phyloP scores from a whole-genome alignment of 64 coral and sea anemone genomes.

The Astreopora myriophthalma region DNA sequence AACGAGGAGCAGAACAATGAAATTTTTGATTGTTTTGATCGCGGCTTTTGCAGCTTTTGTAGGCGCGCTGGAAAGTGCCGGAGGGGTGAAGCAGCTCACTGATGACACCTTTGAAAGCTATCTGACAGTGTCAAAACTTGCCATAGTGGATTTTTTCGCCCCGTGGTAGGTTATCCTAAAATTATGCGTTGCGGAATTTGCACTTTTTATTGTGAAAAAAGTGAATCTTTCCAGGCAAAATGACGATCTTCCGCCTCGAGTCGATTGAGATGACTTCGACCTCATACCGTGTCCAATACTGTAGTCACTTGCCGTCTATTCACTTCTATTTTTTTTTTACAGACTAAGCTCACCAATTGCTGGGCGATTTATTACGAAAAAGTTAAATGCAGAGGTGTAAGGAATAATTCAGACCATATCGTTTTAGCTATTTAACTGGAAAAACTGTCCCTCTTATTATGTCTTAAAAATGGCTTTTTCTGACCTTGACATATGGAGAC shows the following conservation, averaged over 20 bases:
- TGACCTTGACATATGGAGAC: no score
- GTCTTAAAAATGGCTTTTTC: no score
- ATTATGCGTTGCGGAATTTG: not conserved
- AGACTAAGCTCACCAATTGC: no score
- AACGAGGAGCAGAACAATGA: not conserved
- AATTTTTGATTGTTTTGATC: not conserved
- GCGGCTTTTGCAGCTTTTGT: not conserved
- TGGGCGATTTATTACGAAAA: no score
- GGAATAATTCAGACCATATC: no score
- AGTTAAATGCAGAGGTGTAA: no score
- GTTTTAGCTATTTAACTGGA: no score
- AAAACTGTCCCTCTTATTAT: no score
- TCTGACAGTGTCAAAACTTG: not conserved
- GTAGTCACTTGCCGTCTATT: no score
- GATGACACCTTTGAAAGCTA: slow-evolving; percentile 8
- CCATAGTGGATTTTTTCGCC: slow-evolving; percentile 22
- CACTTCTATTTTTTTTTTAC: no score
- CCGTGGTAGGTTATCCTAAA: slow-evolving; percentile 1
- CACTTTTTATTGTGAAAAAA: not conserved
- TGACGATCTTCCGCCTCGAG: not conserved
- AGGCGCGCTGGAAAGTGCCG: not conserved
- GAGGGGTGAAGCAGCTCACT: not conserved
- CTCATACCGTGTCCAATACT: no score
- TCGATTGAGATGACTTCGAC: not conserved
- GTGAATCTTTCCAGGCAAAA: not conserved